Percentiles rank a stretch among this genome's conserved stretches.
Evolutionary conservation across 2,113 vertebrate genomes (phyloP).

Genomic region (Chaetodon auriga): DNA sequence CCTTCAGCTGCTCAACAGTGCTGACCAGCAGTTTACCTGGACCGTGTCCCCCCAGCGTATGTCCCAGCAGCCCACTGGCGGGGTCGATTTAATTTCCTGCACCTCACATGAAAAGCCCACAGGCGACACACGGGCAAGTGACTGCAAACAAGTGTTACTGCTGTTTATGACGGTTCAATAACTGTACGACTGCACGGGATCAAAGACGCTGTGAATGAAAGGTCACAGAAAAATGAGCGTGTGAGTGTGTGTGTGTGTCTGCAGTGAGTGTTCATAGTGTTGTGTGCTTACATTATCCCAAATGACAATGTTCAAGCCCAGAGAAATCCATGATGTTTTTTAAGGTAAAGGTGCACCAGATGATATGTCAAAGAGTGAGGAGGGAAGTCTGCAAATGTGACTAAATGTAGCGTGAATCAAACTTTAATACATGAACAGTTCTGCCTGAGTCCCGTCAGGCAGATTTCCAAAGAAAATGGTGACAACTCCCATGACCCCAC

Average conservation of each 20-base stretch:
- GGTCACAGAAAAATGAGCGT: conserved; percentile 32
- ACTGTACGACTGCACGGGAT: conserved; percentile 32
- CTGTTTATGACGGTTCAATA: conserved; percentile 54
- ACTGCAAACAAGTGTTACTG: conserved; percentile 60
- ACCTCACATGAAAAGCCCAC: conserved; percentile 40
- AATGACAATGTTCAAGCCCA: too few species aligned
- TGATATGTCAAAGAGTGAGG: too few species aligned
- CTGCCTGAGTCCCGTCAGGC: too few species aligned
- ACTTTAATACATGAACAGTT: too few species aligned
- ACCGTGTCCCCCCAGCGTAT: conserved; percentile 9
- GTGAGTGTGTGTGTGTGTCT: neutral
- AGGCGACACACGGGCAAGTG: conserved; percentile 49
- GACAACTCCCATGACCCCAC: too few species aligned
- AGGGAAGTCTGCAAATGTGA: too few species aligned
- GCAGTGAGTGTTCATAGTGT: neutral
- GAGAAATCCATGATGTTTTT: too few species aligned
- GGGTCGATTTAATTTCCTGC: conserved; percentile 72
- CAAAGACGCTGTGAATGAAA: conserved; percentile 23
- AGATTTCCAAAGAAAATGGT: too few species aligned
- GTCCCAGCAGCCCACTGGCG: conserved; percentile 41
- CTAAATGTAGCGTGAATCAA: too few species aligned
- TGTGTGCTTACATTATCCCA: too few species aligned
- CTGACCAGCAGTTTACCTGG: conserved; percentile 50
- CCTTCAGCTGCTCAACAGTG: conserved; percentile 32
- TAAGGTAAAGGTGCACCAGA: too few species aligned